Conservation (phyloP, 1,140 invertebrate species). For the Meloidogyne floridensis region DNA sequence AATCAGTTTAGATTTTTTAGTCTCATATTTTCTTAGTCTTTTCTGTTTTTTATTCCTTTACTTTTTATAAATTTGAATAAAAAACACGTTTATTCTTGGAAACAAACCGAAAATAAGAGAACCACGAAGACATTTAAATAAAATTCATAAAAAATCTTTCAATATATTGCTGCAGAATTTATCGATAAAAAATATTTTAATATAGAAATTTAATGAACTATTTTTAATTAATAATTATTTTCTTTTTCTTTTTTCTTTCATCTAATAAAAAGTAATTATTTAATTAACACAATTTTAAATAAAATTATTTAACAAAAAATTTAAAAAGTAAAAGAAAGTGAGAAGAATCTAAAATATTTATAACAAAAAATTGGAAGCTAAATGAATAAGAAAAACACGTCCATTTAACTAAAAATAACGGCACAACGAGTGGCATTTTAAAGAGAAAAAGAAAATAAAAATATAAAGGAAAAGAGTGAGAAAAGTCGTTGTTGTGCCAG, state of each 20-base stretch:
- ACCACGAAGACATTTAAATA: slow-evolving; percentile 33
- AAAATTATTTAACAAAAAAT: background rate
- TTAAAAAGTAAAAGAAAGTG: background rate
- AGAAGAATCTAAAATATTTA: slow-evolving; percentile 7
- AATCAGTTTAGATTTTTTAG: too few species aligned
- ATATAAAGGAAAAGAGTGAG: background rate
- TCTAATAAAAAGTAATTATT: background rate
- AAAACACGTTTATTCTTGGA: background rate
- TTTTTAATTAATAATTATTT: background rate
- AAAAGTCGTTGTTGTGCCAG: slow-evolving; percentile 1
- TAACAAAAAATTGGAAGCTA: slow-evolving; percentile 5
- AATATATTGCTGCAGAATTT: background rate
- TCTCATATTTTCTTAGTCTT: too few species aligned
- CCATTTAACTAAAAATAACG: slow-evolving; percentile 7
- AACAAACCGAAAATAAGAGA: slow-evolving; percentile 34
- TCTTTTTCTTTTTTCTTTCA: background rate
- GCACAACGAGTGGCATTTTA: background rate
- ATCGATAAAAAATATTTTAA: background rate
- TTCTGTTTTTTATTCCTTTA: too few species aligned
- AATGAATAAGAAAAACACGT: slow-evolving; percentile 6
- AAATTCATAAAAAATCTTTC: background rate
- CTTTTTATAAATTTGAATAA: too few species aligned
- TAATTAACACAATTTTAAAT: background rate
- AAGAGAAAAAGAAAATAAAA: background rate
- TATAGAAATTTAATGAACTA: background rate